phyloP scores from a whole-genome alignment of 2,113 vertebrate species.

The Cyphotilapia sp. region DNA sequence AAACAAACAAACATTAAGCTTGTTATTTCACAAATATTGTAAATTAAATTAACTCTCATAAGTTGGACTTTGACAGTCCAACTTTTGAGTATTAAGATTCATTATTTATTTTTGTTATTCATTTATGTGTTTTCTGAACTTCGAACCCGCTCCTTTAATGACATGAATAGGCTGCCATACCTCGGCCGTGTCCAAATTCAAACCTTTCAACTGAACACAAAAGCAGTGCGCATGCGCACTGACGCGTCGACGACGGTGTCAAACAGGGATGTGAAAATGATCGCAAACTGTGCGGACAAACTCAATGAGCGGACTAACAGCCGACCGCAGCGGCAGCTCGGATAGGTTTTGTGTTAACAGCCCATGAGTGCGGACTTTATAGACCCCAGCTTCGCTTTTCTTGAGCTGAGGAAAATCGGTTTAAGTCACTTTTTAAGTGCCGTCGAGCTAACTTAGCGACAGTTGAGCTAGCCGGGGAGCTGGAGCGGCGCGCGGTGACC shows the following conservation, averaged over 20 bases:
- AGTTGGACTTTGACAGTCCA: not conserved
- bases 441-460: constrained; percentile 41
- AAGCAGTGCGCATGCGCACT: constrained; percentile 41
- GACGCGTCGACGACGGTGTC: constrained; percentile 52
- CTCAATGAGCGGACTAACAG: not conserved
- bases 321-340: not conserved
- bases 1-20: not conserved
- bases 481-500: not conserved
- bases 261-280: constrained; percentile 35
- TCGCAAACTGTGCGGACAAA: not conserved
- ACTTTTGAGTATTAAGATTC: not conserved
- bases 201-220: not conserved
- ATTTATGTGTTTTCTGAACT: not conserved
- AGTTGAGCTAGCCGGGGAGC: constrained; percentile 6
- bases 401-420: not conserved
- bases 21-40: not conserved
- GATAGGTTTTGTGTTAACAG: not conserved
- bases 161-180: not conserved
- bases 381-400: not conserved
- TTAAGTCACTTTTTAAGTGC: constrained; percentile 14
- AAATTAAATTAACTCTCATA: not conserved
- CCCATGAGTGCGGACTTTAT: rapidly evolving
- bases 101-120: not conserved
- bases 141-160: not conserved
- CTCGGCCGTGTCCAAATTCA: not conserved